These are phyloP conservation scores for Orestias chungarensis DNA, from an alignment of 2,797 vertebrate species.

Conservation along the genomic window DNA sequence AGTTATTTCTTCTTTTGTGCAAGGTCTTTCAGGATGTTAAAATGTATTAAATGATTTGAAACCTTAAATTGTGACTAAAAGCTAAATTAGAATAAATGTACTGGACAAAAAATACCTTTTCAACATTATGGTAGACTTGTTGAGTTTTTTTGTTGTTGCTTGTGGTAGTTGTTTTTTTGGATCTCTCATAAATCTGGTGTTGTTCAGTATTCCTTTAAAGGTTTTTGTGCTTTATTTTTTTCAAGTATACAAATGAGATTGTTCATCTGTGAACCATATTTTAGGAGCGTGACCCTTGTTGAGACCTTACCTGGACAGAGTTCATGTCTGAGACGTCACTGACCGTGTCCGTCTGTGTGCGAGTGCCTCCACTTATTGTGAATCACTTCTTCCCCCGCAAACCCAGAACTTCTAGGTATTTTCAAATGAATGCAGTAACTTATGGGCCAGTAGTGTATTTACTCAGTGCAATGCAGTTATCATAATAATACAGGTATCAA, in stretches of 20 bases:
- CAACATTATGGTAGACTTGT: too few species aligned
- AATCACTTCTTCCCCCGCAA: slow-evolving; percentile 61
- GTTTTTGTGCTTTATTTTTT: slow-evolving; percentile 27
- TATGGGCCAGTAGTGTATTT: slow-evolving; percentile 86
- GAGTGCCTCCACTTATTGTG: slow-evolving; percentile 56
- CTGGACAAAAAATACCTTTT: not conserved
- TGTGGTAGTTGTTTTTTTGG: slow-evolving; percentile 16
- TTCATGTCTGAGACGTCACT: slow-evolving; percentile 25
- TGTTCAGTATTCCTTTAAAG: slow-evolving; percentile 36
- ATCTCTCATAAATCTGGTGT: slow-evolving; percentile 35
- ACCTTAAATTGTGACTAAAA: not conserved
- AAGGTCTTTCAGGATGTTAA: not conserved
- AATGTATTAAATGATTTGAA: not conserved
- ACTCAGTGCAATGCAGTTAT: slow-evolving; percentile 88
- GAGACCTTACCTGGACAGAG: slow-evolving; percentile 11
- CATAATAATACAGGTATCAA: slow-evolving; percentile 80
- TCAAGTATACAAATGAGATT: slow-evolving; percentile 30
- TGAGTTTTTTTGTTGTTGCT: too few species aligned
- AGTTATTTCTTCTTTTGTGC: not conserved
- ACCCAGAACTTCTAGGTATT: slow-evolving; percentile 73
- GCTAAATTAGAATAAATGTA: too few species aligned
- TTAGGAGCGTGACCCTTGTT: slow-evolving; percentile 9
- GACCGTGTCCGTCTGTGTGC: slow-evolving; percentile 36
- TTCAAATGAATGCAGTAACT: slow-evolving; percentile 86
- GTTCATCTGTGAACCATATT: slow-evolving; percentile 31